phyloP scores from a whole-genome alignment of 2,888 invertebrate genomes.

The Kuschelorhynchus macadamiae region DNA sequence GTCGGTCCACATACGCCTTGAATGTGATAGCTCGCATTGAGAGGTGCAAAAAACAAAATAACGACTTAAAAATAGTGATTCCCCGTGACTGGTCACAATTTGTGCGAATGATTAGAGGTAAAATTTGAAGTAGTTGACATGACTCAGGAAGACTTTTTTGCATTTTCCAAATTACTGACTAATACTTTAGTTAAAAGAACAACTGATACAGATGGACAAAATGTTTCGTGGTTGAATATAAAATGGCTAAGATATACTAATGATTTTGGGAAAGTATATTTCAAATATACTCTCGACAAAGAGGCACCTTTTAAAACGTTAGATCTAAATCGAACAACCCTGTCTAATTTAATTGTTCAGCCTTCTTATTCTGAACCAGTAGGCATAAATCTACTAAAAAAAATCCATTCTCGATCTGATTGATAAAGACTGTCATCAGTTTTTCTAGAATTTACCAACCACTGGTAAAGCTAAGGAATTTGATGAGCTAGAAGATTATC shows the following conservation, averaged over 20 bases:
- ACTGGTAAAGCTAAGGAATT: background rate
- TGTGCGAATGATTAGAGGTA: constrained; percentile 10
- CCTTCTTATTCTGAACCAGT: background rate
- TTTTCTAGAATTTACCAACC: background rate
- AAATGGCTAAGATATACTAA: constrained; percentile 6
- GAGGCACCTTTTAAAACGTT: constrained; percentile 2
- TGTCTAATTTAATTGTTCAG: background rate
- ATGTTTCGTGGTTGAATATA: constrained; percentile 2
- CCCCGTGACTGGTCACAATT: constrained; percentile 9
- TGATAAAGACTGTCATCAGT: constrained; percentile 4
- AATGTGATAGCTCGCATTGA: constrained; percentile 16
- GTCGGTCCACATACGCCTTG: background rate
- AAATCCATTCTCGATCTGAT: background rate
- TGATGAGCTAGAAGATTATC: background rate
- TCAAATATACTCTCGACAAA: constrained; percentile 1
- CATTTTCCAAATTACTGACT: background rate
- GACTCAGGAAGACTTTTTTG: constrained; percentile 11
- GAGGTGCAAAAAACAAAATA: constrained; percentile 43
- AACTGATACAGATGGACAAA: constrained; percentile 4
- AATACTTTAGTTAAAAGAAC: constrained; percentile 16
- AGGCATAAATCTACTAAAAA: constrained; percentile 1
- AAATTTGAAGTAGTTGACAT: constrained; percentile 8
- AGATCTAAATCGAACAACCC: constrained; percentile 3
- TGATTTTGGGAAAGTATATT: background rate
- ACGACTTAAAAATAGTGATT: constrained; percentile 10